These are phyloP conservation scores for cattle (Bos taurus) DNA, from an alignment of 2,113 vertebrate genomes.

Conservation along the genomic window ARS-UCD2.0 NC_082638.1:5227501-5228000, in stretches of 20 bases:
- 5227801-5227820: background rate
- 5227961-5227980: background rate
- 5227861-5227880: background rate
- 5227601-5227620: background rate
- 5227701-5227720: background rate
- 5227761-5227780: background rate
- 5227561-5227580: no score
- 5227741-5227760: background rate
- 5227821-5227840: background rate
- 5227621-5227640: background rate
- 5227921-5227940: background rate
- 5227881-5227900: rapidly evolving
- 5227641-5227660: background rate
- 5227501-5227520: no score
- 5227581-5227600: no score
- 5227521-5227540: no score
- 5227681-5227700: background rate
- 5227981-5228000: background rate
- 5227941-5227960: background rate
- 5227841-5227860: rapidly evolving
- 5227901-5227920: background rate
- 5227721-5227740: background rate
- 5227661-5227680: background rate
- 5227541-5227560: no score
- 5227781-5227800: no score